Evolutionary conservation across 2,797 vertebrate species (phyloP), one percentile per base, ranked within the genome.

Genomic region (Gymnodraco acuticeps): DNA sequence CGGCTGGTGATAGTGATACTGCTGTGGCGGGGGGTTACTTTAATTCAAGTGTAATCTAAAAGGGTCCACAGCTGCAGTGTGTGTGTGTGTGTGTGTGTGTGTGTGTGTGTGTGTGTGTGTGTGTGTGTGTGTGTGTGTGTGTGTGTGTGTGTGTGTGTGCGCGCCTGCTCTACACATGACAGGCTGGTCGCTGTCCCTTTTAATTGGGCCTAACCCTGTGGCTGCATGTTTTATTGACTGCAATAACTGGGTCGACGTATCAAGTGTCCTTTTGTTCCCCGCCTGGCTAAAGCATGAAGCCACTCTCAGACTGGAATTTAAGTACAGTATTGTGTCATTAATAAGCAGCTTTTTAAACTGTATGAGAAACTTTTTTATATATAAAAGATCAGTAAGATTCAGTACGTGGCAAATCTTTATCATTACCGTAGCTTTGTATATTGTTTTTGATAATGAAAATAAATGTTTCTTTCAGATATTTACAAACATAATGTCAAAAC

Each of bases 151-250:
- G 42, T 14, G 3, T 66, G n/a, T 56, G 43, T 61, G 60, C n/a
- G n/a, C n/a, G n/a, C n/a, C 27, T 61, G 46, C 19, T 31, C n/a
- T 10, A 46, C 17, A 52, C 23, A 17, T 9, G 61, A 53, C 7
- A 27, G 72, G 5, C 51, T 38, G 1, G 55, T 73, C n/a, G 61
- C 70, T 76, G 63, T 68, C 65, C 46, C 70, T 85, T 85, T 80
- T 81, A 84, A 78, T 69, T 67, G 54, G 70, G 17, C 47, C 60
- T 48, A 51, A 80, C 55, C 83, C 83, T 79, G 42, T 61, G 51
- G 52, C 63, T 60, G 41, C 74, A 65, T 84, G 82, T 80, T 88
- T 89, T 91, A 92, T 89, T 87, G 84, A 87, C 82, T 64, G 70
- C 68, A 76, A 86, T 91, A 89, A 88, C 59, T 78, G 45, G 56